A percentile compares a stretch with the other conserved stretches of the same genome.
These are phyloP conservation scores for Bimastos eiseni DNA, from an alignment of 2,888 invertebrate species.

Conservation along the genomic window DNA sequence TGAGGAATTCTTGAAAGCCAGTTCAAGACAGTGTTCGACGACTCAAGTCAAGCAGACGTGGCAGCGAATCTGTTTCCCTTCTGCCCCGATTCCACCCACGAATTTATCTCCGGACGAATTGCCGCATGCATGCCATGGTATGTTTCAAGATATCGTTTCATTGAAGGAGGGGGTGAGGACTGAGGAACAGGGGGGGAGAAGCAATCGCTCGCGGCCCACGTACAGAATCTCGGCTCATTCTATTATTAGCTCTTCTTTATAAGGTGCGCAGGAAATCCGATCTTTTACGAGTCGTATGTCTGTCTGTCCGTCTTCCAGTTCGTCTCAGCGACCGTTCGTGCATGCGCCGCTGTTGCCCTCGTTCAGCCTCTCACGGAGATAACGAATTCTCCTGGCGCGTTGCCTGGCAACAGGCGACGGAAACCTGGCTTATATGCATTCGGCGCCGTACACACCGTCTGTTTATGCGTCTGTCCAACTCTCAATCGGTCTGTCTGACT, in stretches of 20 bases:
- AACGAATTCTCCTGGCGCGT: not conserved
- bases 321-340: not conserved
- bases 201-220: not conserved
- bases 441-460: not conserved
- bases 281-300: not conserved
- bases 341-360: not conserved
- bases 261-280: not conserved
- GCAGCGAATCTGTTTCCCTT: not conserved
- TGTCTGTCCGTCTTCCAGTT: not conserved
- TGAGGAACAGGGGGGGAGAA: not conserved
- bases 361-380: not conserved
- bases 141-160: conserved; percentile 13
- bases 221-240: not conserved
- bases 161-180: not conserved
- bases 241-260: conserved; percentile 6
- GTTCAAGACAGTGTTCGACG: not conserved
- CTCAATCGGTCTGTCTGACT: no score
- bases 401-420: not conserved
- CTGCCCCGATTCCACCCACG: not conserved
- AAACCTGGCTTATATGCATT: not conserved
- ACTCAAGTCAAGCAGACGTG: not conserved
- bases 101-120: not conserved
- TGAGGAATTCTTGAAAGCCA: not conserved
- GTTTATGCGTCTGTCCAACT: no score
- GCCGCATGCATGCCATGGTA: not conserved